Base-by-base conservation (phyloP, 2,888 invertebrate species). In the Trichogramma dendrolimi region DNA sequence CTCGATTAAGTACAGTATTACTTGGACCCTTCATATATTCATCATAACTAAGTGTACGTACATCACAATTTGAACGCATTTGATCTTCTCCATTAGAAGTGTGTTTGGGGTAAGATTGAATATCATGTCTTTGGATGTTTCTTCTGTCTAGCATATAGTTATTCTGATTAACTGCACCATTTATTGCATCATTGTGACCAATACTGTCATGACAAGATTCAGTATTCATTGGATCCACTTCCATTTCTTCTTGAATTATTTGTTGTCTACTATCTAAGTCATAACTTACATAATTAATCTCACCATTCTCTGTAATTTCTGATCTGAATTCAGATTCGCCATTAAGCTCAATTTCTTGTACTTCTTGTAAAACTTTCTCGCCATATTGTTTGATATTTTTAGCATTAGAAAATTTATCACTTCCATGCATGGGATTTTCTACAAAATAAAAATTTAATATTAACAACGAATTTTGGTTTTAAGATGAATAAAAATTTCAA, bases 11-110 rank as follows among this genome's bases (percentile, higher is more conserved):
- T 46, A 51, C 57, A 39, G 63, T 58, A 11, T 61, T 63, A 41
- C 55, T 14, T 40, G 59, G 41, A n/a, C 70, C 70, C 39, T 70
- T 72, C 69, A 76, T 72, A 48, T 76, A 78, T 50, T 77, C 75
- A 8, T 77, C 75, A 50, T 76, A 78, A 47, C 64, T 71, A 44
- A 77, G 57, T 2, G 72, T 69, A 11, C 71, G 71, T 1, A 71
- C 43, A 63, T 65, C 40, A 53, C 46, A 55, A 55, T 42, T 59
- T 14, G 47, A 14, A 27, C 27, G 27, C 27, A 27, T 27, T 14
- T 43, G 40, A 27, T 48, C 64, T 43, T 66, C 66, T 11, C 66
- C 66, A 48, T 66, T 66, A 41, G 59, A 51, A 40, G 61, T n/a
- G 40, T 60, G 39, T 58, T 14, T n/a, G 2, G 60, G 62, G 41